These are phyloP conservation scores for Takifugu ocellatus DNA, from an alignment of 2,797 vertebrate genomes.

Conservation along the genomic window DNA sequence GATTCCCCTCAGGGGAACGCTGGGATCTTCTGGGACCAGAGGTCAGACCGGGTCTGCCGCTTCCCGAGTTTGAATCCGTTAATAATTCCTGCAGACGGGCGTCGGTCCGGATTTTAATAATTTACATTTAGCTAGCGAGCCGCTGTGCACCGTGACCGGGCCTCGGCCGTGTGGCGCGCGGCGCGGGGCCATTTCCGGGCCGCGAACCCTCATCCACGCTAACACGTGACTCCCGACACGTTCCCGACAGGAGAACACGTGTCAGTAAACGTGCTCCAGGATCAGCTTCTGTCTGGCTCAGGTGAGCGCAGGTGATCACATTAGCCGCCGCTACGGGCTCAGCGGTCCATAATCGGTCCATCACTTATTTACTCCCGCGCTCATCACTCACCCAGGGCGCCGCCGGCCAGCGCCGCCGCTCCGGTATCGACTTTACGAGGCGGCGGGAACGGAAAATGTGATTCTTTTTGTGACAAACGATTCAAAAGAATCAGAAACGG, in stretches of 20 bases:
- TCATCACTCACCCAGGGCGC: slow-evolving; percentile 47
- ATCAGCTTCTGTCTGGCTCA: slow-evolving; percentile 1
- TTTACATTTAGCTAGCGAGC: slow-evolving; percentile 48
- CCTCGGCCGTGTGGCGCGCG: slow-evolving; percentile 42
- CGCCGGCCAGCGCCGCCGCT: slow-evolving; percentile 18
- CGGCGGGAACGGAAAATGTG: slow-evolving; percentile 29
- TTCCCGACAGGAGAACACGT: slow-evolving; percentile 6
- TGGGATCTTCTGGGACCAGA: slow-evolving; percentile 2
- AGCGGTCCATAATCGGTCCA: slow-evolving; percentile 63
- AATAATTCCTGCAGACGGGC: slow-evolving; percentile 35
- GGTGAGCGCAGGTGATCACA: too few species aligned
- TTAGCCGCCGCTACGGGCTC: too few species aligned
- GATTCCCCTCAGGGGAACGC: neutral
- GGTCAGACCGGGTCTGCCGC: slow-evolving; percentile 2
- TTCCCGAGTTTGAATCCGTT: slow-evolving; percentile 33
- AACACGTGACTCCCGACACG: slow-evolving; percentile 32
- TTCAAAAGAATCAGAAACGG: slow-evolving; percentile 41
- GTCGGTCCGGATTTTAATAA: slow-evolving; percentile 24
- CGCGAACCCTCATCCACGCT: slow-evolving; percentile 23
- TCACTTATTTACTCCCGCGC: slow-evolving; percentile 67
- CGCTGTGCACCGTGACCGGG: slow-evolving; percentile 43
- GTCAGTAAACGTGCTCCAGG: slow-evolving; percentile 10
- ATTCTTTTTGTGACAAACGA: slow-evolving; percentile 48
- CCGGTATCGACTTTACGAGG: slow-evolving; percentile 41
- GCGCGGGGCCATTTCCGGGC: slow-evolving; percentile 45